A percentile compares a stretch with the other conserved stretches of the same genome.
phyloP scores from a whole-genome alignment of 1,140 invertebrate genomes.

The Tetramorium alpestre region DNA sequence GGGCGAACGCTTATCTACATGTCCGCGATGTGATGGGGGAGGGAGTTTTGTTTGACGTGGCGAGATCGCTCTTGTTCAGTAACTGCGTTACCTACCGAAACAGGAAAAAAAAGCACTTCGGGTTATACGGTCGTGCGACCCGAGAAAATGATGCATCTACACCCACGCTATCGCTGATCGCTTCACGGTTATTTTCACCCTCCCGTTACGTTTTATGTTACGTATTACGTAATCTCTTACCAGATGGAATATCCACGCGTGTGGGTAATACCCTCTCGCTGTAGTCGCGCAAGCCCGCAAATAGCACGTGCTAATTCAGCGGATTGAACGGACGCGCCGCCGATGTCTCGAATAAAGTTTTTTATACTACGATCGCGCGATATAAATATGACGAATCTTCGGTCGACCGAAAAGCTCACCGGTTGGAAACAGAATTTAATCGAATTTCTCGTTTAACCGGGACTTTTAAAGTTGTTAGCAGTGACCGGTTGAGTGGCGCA shows the following conservation, averaged over 20 bases:
- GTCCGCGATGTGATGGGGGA: not conserved
- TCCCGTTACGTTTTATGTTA: too few species aligned
- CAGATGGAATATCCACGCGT: not conserved
- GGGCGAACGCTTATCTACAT: not conserved
- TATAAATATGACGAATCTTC: slow-evolving; percentile 37
- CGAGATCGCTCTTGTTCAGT: not conserved
- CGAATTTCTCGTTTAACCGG: slow-evolving; percentile 40
- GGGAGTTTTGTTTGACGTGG: slow-evolving; percentile 6
- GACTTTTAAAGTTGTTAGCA: slow-evolving; percentile 70
- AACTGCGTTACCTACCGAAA: not conserved
- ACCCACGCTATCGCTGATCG: not conserved
- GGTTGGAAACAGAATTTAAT: slow-evolving; percentile 21
- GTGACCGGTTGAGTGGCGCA: slow-evolving; percentile 60
- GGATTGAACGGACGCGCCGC: not conserved
- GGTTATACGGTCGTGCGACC: not conserved
- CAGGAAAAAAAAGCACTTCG: not conserved
- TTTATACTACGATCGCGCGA: slow-evolving; percentile 9
- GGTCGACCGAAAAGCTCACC: slow-evolving; percentile 33
- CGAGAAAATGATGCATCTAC: slow-evolving; percentile 7
- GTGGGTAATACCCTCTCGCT: not conserved
- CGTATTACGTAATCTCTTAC: not conserved
- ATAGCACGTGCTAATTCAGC: not conserved
- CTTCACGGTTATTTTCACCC: not conserved
- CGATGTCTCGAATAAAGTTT: not conserved
- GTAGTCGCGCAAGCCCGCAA: not conserved